phyloP scores from a whole-genome alignment of 2,797 vertebrate genomes.

The Channa striata region DNA sequence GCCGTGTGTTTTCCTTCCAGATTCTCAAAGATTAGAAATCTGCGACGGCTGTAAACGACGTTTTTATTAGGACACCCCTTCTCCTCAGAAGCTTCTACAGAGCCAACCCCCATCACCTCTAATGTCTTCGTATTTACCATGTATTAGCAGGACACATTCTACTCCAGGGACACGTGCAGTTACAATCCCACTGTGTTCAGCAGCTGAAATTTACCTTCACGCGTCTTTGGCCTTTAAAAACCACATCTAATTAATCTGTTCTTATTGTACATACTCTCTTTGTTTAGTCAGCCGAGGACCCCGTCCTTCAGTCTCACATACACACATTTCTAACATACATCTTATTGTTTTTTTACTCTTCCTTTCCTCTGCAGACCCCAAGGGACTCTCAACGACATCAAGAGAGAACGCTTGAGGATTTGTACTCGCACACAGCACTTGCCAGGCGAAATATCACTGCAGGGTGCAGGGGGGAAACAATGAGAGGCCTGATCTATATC shows the following conservation, averaged over 20 bases:
- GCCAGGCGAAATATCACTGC: conserved; percentile 43
- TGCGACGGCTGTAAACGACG: too few relatives aligned
- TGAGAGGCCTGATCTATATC: conserved; percentile 59
- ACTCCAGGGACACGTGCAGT: background rate
- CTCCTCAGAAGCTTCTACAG: too few relatives aligned
- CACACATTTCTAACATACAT: background rate
- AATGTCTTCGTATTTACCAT: too few relatives aligned
- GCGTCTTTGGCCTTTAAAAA: background rate
- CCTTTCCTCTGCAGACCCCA: conserved; percentile 7
- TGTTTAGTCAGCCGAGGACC: background rate
- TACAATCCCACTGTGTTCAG: background rate
- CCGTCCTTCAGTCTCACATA: conserved; percentile 1
- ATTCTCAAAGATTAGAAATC: too few relatives aligned
- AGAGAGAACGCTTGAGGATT: conserved; percentile 40
- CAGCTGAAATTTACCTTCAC: background rate
- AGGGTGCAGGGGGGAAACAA: conserved; percentile 51
- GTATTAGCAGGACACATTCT: background rate
- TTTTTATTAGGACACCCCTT: too few relatives aligned
- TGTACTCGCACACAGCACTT: conserved; percentile 15
- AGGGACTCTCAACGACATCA: conserved; percentile 35
- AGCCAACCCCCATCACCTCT: too few relatives aligned
- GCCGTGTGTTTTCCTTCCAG: too few relatives aligned
- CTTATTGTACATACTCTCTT: conserved; percentile 12
- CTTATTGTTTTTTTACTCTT: conserved; percentile 13
- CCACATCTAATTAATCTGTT: conserved; percentile 11